Conservation (phyloP, 2,797 vertebrate species). For the Dermochelys coriacea region DNA sequence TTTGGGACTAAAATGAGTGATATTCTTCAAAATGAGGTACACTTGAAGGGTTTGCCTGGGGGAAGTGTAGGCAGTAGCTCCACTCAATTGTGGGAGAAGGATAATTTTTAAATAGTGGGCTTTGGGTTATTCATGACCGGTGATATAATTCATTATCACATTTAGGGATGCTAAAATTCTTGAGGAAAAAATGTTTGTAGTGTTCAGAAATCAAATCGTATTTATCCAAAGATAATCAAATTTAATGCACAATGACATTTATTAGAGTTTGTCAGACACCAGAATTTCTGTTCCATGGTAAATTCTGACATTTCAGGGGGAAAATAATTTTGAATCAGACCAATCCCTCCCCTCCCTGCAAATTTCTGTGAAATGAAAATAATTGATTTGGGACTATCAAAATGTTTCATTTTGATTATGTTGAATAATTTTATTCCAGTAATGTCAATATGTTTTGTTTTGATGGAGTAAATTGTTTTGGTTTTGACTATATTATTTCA, state of each 20-base stretch:
- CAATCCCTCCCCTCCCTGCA: background rate
- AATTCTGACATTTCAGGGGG: background rate
- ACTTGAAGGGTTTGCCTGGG: background rate
- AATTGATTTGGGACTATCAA: background rate
- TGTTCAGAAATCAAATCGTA: background rate
- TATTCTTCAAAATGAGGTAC: background rate
- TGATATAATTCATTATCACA: background rate
- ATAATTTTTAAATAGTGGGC: background rate
- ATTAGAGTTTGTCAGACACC: background rate
- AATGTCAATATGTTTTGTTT: background rate
- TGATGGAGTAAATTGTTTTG: background rate
- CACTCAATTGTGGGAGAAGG: background rate
- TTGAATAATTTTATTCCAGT: background rate
- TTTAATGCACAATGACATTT: background rate
- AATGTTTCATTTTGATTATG: background rate
- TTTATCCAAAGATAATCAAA: background rate
- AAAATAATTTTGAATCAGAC: background rate
- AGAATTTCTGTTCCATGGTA: background rate
- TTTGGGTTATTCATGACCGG: background rate
- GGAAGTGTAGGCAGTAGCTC: background rate
- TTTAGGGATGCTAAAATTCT: background rate
- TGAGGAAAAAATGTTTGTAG: background rate
- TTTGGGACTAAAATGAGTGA: background rate
- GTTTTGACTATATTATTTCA: background rate
- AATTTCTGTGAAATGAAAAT: background rate